Base-by-base conservation (phyloP, 2,888 invertebrate genomes). In the Trilocha varians region DNA sequence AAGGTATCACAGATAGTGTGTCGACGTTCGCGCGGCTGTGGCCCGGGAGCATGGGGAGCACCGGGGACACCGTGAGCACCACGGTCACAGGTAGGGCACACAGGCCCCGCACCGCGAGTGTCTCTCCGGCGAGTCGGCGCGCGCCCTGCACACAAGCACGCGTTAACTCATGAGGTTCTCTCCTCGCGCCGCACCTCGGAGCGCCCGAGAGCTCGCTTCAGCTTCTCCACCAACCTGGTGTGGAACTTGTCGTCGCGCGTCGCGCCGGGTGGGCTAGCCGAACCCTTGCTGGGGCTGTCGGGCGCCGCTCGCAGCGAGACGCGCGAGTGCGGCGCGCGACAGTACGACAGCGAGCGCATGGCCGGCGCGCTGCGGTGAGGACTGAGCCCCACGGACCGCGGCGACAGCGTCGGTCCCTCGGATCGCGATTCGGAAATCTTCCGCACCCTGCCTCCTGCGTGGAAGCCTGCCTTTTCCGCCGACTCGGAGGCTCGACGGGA, bases 401-500 rank as follows among this genome's bases (percentile, higher is more conserved):
- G 89, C 42, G 91, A 89, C 63, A 91, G 71, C 64, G 89, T 88
- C 18, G 92, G 92, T 2, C 92, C 91, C 74, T 92, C 93, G 36
- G 92, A 92, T 52, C 91, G 90, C 25, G 89, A 89, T 75, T 93
- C 93, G 16, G 93, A 93, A 55, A 91, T 90, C 84, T 92, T 92
- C 54, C 92, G 83, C 53, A 90, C 90, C 50, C 91, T 88, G 0
- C 73, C 73, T 40, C 56, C 25, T 11, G 4, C 68, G 53, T 49
- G 64, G 50, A 47, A 53, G 46, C 43, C 68, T 49, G 47, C 55
- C 72, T 79, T 77, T 62, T 79, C 79, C 57, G 68, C 62, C 8
- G 92, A 90, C 78, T 95, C 94, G 6, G 94, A 94, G 35, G 90
- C 88, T 52, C 92, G 89, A 55, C 95, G 88, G 42, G 91, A 89